Percentiles rank a stretch among this genome's conserved stretches.
Evolutionary conservation across 2,888 invertebrate genomes (phyloP).

Genomic region (Melolontha melolontha): DNA sequence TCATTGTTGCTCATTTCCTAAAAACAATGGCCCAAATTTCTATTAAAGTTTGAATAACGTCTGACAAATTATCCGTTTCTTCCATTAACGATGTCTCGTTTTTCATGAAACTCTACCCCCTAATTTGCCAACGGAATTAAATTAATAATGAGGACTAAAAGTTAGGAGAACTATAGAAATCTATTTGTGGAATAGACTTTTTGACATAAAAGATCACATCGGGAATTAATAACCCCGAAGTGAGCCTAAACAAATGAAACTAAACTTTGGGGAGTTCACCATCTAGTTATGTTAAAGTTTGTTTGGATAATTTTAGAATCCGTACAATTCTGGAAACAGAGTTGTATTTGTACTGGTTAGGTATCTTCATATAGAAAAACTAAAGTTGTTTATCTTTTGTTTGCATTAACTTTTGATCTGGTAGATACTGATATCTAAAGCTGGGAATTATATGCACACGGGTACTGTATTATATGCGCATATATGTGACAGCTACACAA

Average conservation of each 20-base stretch:
- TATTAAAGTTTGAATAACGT: constrained; percentile 40
- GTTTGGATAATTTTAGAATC: constrained; percentile 2
- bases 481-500: too few relatives aligned
- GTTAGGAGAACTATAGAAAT: constrained; percentile 24
- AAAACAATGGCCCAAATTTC: constrained; percentile 39
- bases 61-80: constrained; percentile 38
- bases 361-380: too few relatives aligned
- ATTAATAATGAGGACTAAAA: constrained; percentile 34
- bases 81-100: constrained; percentile 36
- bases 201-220: constrained; percentile 20
- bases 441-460: too few relatives aligned
- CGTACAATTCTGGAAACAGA: constrained; percentile 1
- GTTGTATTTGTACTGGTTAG: too few relatives aligned
- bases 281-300: constrained; percentile 7
- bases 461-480: too few relatives aligned
- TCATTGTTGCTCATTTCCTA: constrained; percentile 36
- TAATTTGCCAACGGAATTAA: constrained; percentile 30
- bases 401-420: too few relatives aligned
- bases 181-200: constrained; percentile 31
- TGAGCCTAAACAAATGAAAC: constrained; percentile 14
- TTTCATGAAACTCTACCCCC: constrained; percentile 20
- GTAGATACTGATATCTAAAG: too few relatives aligned
- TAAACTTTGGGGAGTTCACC: constrained; percentile 17
- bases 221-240: constrained; percentile 24
- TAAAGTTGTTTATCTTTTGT: too few relatives aligned